These are phyloP conservation scores for Henricia sp. DNA, from an alignment of 53 echinoderm and acorn worm species.

Conservation along the genomic window DNA sequence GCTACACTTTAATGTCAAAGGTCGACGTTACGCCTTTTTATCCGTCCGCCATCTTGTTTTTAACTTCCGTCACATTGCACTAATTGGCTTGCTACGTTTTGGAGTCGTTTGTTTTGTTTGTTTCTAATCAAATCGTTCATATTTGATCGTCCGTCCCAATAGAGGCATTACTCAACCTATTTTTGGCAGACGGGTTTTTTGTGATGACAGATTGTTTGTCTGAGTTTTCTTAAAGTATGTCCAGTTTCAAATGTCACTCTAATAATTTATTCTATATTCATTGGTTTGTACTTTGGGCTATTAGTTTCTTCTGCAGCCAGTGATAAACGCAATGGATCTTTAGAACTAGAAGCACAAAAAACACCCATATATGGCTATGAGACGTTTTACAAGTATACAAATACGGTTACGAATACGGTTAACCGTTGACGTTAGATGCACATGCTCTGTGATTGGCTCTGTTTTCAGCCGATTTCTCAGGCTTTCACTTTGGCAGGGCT, in stretches of 20 bases:
- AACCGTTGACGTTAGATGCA: no score
- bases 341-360: no score
- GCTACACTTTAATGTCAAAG: constrained; percentile 7
- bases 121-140: neutral
- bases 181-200: neutral
- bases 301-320: no score
- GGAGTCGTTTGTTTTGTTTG: neutral
- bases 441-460: no score
- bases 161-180: constrained; percentile 19
- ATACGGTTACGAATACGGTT: no score
- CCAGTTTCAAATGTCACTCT: neutral
- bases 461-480: no score
- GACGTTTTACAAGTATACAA: no score
- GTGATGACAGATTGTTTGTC: neutral
- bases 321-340: no score
- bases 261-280: no score
- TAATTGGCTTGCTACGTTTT: constrained; percentile 34
- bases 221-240: neutral
- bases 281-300: no score
- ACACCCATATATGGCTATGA: no score
- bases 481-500: no score
- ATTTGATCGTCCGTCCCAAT: neutral
- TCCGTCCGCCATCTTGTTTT: constrained; percentile 31
- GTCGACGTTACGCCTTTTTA: neutral
- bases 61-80: neutral